A percentile compares a stretch with the other conserved stretches of the same genome.
These are phyloP conservation scores for Meliscaeva auricollis DNA, from an alignment of 2,888 invertebrate genomes.

Conservation along the genomic window DNA sequence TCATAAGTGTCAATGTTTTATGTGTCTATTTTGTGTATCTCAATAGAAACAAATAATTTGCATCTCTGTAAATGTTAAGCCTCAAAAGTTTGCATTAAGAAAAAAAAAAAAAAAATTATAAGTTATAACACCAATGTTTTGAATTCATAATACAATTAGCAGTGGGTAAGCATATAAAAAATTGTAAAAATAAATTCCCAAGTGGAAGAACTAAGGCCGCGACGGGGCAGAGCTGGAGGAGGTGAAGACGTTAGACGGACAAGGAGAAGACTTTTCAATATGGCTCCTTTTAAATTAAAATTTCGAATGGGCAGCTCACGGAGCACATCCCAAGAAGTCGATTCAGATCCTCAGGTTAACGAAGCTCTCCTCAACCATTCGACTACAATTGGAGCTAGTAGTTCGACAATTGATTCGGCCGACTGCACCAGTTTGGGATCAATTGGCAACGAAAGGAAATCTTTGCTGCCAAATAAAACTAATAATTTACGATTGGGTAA, in stretches of 20 bases:
- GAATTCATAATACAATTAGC: constrained; percentile 34
- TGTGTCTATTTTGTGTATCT: constrained; percentile 68
- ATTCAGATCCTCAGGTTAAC: constrained; percentile 83
- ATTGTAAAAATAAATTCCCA: constrained; percentile 71
- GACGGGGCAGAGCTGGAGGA: constrained; percentile 66
- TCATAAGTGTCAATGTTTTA: constrained; percentile 72
- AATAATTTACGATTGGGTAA: constrained; percentile 83
- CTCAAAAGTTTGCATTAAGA: constrained; percentile 35
- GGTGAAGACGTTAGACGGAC: constrained; percentile 65
- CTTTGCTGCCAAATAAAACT: constrained; percentile 81
- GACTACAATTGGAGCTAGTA: constrained; percentile 82
- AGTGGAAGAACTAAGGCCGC: constrained; percentile 70
- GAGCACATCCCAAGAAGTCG: constrained; percentile 84
- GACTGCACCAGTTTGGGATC: constrained; percentile 83
- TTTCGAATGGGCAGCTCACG: constrained; percentile 84
- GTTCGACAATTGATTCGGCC: constrained; percentile 83
- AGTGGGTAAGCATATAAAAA: constrained; percentile 50
- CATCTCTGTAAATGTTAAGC: constrained; percentile 63
- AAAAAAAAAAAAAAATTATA: constrained; percentile 25
- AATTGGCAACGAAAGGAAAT: constrained; percentile 82
- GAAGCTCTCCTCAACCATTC: constrained; percentile 82
- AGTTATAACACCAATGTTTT: constrained; percentile 58
- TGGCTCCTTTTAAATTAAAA: constrained; percentile 84
- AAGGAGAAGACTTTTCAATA: constrained; percentile 76
- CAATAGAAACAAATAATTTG: constrained; percentile 50